Evolutionary conservation across 2,113 vertebrate species (phyloP).

Genomic region (cat (Felis catus)): F.catus_Fca126_mat1.0 CM031413.1:15846501-15847000

Average conservation of each 20-base stretch:
- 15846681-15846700: neutral
- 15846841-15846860: neutral
- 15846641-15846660: neutral
- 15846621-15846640: neutral
- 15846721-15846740: neutral
- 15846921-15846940: neutral
- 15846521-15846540: fast-evolving
- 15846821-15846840: neutral
- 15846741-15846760: neutral
- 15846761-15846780: neutral
- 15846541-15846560: neutral
- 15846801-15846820: neutral
- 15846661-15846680: neutral
- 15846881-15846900: neutral
- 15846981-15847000: neutral
- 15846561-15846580: neutral
- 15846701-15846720: neutral
- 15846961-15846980: neutral
- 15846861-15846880: neutral
- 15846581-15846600: neutral
- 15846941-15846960: neutral
- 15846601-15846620: neutral
- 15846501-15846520: fast-evolving
- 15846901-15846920: neutral
- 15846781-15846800: neutral